A percentile compares a stretch with the other conserved stretches of the same genome.
phyloP scores from a whole-genome alignment of 2,113 vertebrate species.

The Delphinapterus leucas region DNA sequence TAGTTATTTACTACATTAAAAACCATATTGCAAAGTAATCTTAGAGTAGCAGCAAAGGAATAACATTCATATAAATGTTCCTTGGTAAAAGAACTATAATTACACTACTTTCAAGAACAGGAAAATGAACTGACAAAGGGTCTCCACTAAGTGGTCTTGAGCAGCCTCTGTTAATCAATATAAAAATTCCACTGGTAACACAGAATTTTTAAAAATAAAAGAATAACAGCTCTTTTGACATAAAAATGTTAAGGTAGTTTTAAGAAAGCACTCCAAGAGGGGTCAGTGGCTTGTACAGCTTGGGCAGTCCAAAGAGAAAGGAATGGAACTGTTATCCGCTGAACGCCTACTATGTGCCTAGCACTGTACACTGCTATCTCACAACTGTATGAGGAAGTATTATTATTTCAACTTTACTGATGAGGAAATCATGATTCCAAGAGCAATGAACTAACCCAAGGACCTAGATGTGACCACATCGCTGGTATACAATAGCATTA shows the following conservation, averaged over 20 bases:
- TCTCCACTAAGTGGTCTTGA: background rate
- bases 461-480: background rate
- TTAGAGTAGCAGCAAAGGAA: background rate
- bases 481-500: background rate
- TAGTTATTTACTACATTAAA: conserved; percentile 16
- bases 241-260: background rate
- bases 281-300: background rate
- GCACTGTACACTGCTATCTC: background rate
- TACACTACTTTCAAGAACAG: background rate
- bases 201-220: background rate
- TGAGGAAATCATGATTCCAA: background rate
- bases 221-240: background rate
- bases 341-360: background rate
- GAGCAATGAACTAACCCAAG: background rate
- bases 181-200: background rate
- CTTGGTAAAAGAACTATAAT: background rate
- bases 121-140: background rate
- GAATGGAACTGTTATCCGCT: background rate
- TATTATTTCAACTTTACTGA: background rate
- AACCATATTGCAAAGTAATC: background rate
- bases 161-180: background rate
- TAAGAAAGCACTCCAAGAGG: conserved; percentile 11
- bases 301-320: background rate
- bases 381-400: background rate
- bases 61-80: background rate